phyloP scores from a whole-genome alignment of 2,888 invertebrate species.

The Chrysolina haemoptera region DNA sequence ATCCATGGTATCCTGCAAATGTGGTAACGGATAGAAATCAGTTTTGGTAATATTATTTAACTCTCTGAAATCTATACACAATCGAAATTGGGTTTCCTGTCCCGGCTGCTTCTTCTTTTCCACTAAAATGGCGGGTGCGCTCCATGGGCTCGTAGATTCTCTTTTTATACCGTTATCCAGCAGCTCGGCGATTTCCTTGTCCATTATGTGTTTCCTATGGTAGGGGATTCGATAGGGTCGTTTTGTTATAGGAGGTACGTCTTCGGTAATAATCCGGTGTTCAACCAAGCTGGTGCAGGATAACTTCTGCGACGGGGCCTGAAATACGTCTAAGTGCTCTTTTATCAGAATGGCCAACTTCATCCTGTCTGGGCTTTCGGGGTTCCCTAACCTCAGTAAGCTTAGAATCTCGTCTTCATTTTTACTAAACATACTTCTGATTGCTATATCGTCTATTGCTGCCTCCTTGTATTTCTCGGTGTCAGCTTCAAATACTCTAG shows the following conservation, averaged over 20 bases:
- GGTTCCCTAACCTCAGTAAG: no score
- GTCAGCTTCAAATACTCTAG: no score
- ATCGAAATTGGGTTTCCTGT: neutral
- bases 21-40: neutral
- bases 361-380: no score
- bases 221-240: neutral
- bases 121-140: neutral
- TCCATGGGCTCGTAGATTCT: neutral
- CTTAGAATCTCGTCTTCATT: no score
- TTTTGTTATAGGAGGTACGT: neutral
- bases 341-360: no score
- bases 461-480: no score
- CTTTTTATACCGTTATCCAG: neutral
- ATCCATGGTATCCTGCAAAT: neutral
- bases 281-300: neutral
- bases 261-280: neutral
- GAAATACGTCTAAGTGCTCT: no score
- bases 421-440: no score
- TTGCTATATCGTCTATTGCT: no score
- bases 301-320: no score
- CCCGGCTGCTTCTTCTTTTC: neutral
- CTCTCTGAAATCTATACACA: neutral
- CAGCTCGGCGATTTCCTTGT: neutral
- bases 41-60: neutral
- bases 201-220: neutral